Evolutionary conservation across 2,113 vertebrate species (phyloP).

Genomic region (Athene cunicularia): DNA sequence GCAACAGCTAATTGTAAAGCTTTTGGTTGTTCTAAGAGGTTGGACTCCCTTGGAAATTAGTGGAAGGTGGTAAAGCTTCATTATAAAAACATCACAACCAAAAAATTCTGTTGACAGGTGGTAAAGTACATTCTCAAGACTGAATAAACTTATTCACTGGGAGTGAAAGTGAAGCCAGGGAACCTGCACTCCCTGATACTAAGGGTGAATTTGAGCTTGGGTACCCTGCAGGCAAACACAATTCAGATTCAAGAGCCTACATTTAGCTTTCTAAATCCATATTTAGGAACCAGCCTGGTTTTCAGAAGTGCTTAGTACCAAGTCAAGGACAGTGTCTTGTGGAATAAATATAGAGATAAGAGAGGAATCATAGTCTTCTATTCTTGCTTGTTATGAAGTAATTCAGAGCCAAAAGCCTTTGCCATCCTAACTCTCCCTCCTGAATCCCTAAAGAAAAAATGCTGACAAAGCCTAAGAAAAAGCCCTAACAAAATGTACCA

Average conservation of each 20-base stretch:
- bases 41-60: constrained; percentile 16
- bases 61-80: background rate
- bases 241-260: background rate
- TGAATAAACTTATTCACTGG: background rate
- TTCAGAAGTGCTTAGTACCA: background rate
- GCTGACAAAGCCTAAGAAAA: background rate
- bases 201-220: background rate
- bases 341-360: background rate
- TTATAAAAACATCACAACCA: background rate
- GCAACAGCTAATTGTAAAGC: constrained; percentile 7
- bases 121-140: background rate
- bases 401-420: background rate
- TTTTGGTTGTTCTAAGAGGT: constrained; percentile 18
- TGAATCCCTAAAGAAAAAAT: background rate
- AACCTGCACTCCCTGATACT: background rate
- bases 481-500: background rate
- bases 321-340: background rate
- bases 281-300: background rate
- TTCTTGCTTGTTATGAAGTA: background rate
- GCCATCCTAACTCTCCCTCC: background rate
- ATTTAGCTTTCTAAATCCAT: background rate
- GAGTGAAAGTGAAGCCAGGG: background rate
- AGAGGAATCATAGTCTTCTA: background rate
- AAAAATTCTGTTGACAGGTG: constrained; percentile 27
- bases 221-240: background rate